Evolutionary conservation across 2,113 vertebrate species (phyloP).

Genomic region (Rhinogobius similis): DNA sequence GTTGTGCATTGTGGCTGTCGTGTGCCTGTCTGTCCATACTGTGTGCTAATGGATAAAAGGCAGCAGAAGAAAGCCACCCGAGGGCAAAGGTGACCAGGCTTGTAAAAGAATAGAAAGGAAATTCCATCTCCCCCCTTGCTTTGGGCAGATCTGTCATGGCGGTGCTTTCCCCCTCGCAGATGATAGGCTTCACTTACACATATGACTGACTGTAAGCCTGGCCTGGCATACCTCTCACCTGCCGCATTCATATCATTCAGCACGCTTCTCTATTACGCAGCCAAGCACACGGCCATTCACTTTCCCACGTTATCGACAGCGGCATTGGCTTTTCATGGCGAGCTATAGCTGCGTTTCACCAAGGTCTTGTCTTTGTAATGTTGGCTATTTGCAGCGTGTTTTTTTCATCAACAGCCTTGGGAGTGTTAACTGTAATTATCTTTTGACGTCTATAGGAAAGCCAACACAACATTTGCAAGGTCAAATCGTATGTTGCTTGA

Average conservation of each 20-base stretch:
- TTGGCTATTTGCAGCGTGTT: background rate
- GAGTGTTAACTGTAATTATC: background rate
- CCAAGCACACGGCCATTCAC: slow-evolving; percentile 2
- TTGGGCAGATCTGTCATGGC: slow-evolving; percentile 13
- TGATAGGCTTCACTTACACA: slow-evolving; percentile 18
- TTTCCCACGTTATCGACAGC: background rate
- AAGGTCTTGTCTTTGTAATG: background rate
- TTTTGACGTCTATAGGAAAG: background rate
- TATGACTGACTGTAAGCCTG: background rate
- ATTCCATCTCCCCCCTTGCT: slow-evolving; percentile 51
- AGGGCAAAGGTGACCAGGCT: slow-evolving; percentile 62
- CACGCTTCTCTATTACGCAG: background rate
- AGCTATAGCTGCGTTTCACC: background rate
- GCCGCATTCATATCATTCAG: slow-evolving; percentile 17
- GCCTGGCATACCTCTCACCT: slow-evolving; percentile 2
- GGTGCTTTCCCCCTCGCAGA: slow-evolving; percentile 23
- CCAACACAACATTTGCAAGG: background rate
- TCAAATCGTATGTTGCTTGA: background rate
- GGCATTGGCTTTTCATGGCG: background rate
- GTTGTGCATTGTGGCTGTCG: slow-evolving; percentile 27
- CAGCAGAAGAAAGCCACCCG: slow-evolving; percentile 40
- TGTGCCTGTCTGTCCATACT: slow-evolving; percentile 32
- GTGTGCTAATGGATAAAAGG: slow-evolving; percentile 59
- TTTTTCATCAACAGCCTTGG: background rate
- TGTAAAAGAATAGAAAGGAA: slow-evolving; percentile 55